phyloP scores from a whole-genome alignment of 2,888 invertebrate species.

The Ichneumoninae sp. region DNA sequence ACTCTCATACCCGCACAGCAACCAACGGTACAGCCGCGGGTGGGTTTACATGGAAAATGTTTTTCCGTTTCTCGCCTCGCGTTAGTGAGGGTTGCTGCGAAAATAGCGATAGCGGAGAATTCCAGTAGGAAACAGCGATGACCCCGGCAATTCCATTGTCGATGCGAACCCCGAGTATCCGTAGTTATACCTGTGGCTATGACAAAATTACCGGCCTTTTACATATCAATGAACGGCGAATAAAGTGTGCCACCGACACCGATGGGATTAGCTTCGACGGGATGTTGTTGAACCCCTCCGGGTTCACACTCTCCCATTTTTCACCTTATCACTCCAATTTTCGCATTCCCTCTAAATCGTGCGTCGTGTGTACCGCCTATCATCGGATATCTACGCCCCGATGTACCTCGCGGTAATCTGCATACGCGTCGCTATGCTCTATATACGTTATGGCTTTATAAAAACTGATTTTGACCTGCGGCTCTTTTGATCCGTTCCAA shows the following conservation, averaged over 20 bases:
- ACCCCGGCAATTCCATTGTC: background rate
- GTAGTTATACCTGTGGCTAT: background rate
- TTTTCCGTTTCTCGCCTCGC: constrained; percentile 26
- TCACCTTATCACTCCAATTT: constrained; percentile 25
- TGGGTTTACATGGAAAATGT: constrained; percentile 30
- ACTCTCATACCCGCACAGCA: constrained; percentile 3
- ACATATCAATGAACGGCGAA: constrained; percentile 45
- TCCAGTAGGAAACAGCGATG: constrained; percentile 15
- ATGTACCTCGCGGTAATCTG: background rate
- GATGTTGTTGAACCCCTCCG: constrained; percentile 8
- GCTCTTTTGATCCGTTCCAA: background rate
- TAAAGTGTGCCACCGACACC: constrained; percentile 19
- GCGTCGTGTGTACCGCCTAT: background rate
- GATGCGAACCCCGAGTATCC: constrained; percentile 8
- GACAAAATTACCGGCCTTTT: constrained; percentile 38
- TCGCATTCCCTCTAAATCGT: constrained; percentile 3
- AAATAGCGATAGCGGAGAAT: constrained; percentile 37
- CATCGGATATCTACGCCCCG: background rate
- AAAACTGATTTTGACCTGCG: background rate
- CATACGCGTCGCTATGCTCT: background rate
- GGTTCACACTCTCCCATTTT: constrained; percentile 1
- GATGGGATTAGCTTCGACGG: constrained; percentile 4
- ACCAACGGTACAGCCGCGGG: constrained; percentile 1
- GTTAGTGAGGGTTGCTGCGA: constrained; percentile 28
- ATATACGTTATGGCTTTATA: background rate